Evolutionary conservation across 2,113 vertebrate genomes (phyloP), one percentile per base, ranked within the genome.

Genomic region (Delphinapterus leucas): DNA sequence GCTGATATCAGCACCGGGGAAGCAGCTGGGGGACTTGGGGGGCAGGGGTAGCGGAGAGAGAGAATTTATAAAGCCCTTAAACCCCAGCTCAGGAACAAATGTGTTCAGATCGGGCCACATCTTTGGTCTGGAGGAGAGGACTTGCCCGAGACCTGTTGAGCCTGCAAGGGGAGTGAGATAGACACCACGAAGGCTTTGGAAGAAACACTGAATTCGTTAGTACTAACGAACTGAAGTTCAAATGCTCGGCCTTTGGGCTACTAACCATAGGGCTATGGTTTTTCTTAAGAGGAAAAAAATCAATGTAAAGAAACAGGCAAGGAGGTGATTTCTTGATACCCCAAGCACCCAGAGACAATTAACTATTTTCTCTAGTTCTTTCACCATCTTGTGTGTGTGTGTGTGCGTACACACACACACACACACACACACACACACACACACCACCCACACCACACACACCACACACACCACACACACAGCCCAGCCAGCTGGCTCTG

Each of bases 211-310:
- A 63, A 49, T 95, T 76, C 44, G 47, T 85, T 85, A 63, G 70
- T 92, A 26, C 67, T 33, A 82, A 67, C 77, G 26, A 79, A 55
- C 23, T 63, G 23, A 74, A 86, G 47, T 95, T 93, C 89, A 93
- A 82, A 91, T 73, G 41, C 31, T 73, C 49, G 88, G 14, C 41
- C 44, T 76, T 86, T 93, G 87, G 1, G 38, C 44, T 94, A 38
- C 31, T 91, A 85, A 74, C n/a, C 31, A 31, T 38, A 82, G 31
- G 18, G 23, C 44, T 93, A 13, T 93, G 82, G 44, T 79, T 92
- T 97, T 93, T 83, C 55, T 71, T 61, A 80, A 87, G 55, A 70
- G 20, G 31, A 21, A 90, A 81, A 85, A 87, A 81, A 53, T 77
- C 60, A 95, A 63, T 38, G 38, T 60, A 63, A 91, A 65, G 31